Conservation (phyloP, 2,888 invertebrate genomes). For the Caenorhabditis japonica region DNA sequence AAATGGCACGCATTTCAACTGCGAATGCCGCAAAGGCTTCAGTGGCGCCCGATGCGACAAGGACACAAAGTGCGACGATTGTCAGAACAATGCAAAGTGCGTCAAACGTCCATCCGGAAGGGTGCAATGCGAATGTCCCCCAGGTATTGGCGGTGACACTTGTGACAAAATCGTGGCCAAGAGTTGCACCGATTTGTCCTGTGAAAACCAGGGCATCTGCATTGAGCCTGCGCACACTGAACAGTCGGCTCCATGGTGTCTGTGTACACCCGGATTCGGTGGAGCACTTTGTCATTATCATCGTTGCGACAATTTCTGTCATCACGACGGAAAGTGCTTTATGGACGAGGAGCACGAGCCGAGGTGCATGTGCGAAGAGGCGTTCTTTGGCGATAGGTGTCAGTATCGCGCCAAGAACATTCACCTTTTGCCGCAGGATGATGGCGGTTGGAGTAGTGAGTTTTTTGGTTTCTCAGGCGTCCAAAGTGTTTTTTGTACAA, state of each 20-base stretch:
- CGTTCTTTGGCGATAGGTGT: conserved; percentile 46
- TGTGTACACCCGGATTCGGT: conserved; percentile 80
- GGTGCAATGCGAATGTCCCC: conserved; percentile 78
- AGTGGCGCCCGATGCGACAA: conserved; percentile 33
- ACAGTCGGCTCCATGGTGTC: conserved; percentile 78
- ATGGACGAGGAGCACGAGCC: conserved; percentile 20
- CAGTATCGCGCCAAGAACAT: conserved; percentile 12
- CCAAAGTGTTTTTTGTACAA: no score
- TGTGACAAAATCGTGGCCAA: conserved; percentile 47
- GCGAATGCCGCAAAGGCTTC: conserved; percentile 38
- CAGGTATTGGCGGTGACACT: conserved; percentile 52
- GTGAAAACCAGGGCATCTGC: conserved; percentile 79
- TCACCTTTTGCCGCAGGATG: not conserved
- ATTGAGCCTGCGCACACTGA: conserved; percentile 51
- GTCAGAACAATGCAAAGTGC: conserved; percentile 79
- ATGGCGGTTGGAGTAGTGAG: conserved; percentile 15
- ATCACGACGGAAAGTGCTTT: conserved; percentile 31
- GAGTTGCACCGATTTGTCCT: conserved; percentile 68
- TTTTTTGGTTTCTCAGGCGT: not conserved
- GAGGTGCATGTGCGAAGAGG: conserved; percentile 29
- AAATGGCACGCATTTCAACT: conserved; percentile 47
- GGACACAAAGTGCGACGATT: conserved; percentile 68
- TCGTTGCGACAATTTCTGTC: conserved; percentile 39
- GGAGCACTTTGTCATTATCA: conserved; percentile 81
- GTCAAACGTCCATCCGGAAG: conserved; percentile 75